These are phyloP conservation scores for Scyliorhinus canicula DNA, from an alignment of 2,797 vertebrate species.

Conservation along the genomic window DNA sequence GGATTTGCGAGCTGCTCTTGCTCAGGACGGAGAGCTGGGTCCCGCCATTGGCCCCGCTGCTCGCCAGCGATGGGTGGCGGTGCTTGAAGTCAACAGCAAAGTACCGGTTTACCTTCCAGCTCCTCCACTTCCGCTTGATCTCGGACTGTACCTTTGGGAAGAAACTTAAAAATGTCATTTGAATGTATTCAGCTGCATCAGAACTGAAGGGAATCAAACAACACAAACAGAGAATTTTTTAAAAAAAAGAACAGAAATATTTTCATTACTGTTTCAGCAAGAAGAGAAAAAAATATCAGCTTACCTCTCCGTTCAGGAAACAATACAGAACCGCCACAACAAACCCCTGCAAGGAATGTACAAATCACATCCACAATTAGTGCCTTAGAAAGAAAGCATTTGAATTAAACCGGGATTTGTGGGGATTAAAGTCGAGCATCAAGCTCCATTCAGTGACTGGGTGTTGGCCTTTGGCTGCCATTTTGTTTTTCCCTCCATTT, in stretches of 20 bases:
- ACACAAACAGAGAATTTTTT: background rate
- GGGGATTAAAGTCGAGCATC: background rate
- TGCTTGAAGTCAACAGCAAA: constrained; percentile 99
- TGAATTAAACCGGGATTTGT: background rate
- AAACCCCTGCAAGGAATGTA: constrained; percentile 70
- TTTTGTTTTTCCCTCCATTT: background rate
- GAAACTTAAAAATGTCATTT: constrained; percentile 80
- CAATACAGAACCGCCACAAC: constrained; percentile 97
- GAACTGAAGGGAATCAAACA: constrained; percentile 42
- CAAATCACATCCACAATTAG: background rate
- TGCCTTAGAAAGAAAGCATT: background rate
- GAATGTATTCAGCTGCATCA: constrained; percentile 65
- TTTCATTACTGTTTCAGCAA: background rate
- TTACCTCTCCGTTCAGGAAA: constrained; percentile 97
- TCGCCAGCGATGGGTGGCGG: constrained; percentile 91
- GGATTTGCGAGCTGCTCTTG: constrained; percentile 99
- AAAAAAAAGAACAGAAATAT: background rate
- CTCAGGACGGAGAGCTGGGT: constrained; percentile 97
- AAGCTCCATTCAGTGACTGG: background rate
- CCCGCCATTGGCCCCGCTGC: constrained; percentile 94
- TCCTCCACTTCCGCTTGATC: constrained; percentile 99
- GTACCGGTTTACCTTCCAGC: constrained; percentile 98
- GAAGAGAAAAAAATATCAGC: constrained; percentile 21
- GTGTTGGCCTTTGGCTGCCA: background rate
- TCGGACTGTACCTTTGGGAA: constrained; percentile 97